Percentiles rank a stretch among this genome's conserved stretches.
Conservation (phyloP, 2,113 vertebrate species). For the Ardeotis arabs region DNA sequence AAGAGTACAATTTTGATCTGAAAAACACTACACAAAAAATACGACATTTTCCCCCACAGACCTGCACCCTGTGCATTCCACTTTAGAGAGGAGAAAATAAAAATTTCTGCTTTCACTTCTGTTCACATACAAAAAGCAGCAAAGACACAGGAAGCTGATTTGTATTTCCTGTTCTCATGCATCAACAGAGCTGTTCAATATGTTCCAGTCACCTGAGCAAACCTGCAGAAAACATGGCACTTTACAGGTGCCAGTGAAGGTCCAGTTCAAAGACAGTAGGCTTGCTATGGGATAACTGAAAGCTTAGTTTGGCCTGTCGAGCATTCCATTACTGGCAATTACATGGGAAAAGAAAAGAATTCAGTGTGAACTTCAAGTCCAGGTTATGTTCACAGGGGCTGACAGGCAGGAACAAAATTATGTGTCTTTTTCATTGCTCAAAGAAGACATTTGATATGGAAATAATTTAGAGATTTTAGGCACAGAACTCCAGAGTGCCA, state of each 20-base stretch:
- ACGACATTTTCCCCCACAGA: background rate
- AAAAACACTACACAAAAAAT: background rate
- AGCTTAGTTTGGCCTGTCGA: background rate
- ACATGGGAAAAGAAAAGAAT: background rate
- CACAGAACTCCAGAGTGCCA: background rate
- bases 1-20: background rate
- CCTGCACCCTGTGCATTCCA: background rate
- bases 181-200: background rate
- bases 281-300: background rate
- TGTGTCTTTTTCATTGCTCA: background rate
- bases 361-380: background rate
- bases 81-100: background rate
- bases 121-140: background rate
- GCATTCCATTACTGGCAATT: background rate
- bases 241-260: background rate
- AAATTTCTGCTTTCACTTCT: background rate
- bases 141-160: background rate
- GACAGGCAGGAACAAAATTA: slow-evolving; percentile 6
- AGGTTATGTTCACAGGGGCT: background rate
- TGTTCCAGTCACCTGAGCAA: background rate
- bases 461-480: slow-evolving; percentile 31
- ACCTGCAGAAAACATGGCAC: background rate
- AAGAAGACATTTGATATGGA: slow-evolving; percentile 4
- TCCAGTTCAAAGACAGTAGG: background rate
- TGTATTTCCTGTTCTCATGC: background rate